Percentiles rank a stretch among this genome's conserved stretches.
Conservation (phyloP, 2,888 invertebrate species). For the Syrphus vitripennis region DNA sequence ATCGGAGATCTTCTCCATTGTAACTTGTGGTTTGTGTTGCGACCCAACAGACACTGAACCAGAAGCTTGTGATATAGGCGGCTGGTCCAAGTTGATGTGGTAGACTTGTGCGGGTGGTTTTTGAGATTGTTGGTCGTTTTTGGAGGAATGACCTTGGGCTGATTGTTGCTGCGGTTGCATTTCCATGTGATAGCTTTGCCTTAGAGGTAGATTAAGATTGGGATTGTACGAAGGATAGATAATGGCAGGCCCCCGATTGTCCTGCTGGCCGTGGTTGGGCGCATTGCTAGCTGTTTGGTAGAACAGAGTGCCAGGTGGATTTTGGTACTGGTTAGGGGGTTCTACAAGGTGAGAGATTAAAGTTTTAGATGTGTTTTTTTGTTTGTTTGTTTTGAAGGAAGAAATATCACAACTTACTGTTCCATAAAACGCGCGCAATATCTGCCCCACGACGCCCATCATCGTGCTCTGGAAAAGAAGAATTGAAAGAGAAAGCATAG, state of each 20-base stretch:
- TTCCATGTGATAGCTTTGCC: slow-evolving; percentile 79
- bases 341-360: slow-evolving; percentile 77
- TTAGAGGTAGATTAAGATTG: slow-evolving; percentile 77
- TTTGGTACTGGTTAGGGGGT: slow-evolving; percentile 82
- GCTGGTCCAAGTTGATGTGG: slow-evolving; percentile 80
- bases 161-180: slow-evolving; percentile 75
- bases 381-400: no score
- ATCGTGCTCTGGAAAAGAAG: slow-evolving; percentile 85
- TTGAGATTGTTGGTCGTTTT: slow-evolving; percentile 76
- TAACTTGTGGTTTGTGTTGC: slow-evolving; percentile 77
- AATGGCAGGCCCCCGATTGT: slow-evolving; percentile 76
- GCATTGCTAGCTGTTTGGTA: slow-evolving; percentile 82
- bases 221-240: slow-evolving; percentile 77
- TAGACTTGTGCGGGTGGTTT: slow-evolving; percentile 78
- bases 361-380: neutral
- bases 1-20: slow-evolving; percentile 80
- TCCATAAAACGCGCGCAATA: slow-evolving; percentile 92
- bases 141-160: slow-evolving; percentile 72
- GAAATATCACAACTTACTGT: slow-evolving; percentile 84
- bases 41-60: slow-evolving; percentile 71
- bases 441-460: slow-evolving; percentile 91
- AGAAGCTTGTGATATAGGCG: slow-evolving; percentile 77
- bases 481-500: slow-evolving; percentile 77
- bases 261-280: slow-evolving; percentile 80
- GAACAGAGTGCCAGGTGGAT: slow-evolving; percentile 81